Evolutionary conservation across 2,113 vertebrate genomes (phyloP).

Genomic region (Glaucidium brasilianum): DNA sequence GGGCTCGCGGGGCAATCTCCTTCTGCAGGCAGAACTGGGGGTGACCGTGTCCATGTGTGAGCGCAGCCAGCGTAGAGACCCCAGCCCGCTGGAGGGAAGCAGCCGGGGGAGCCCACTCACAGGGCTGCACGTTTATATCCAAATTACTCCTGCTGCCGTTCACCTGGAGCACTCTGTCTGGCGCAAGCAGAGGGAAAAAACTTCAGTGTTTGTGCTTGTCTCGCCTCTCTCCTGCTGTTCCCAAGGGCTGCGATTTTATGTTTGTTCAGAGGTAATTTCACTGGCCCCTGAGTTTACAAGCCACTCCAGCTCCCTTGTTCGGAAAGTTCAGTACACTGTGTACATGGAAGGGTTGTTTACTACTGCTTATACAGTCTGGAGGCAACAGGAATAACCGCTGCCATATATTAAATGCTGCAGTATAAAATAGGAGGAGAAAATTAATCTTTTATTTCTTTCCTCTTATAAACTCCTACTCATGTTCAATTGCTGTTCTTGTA

Average conservation of each 20-base stretch:
- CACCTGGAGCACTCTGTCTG: accelerated
- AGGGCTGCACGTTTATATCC: not conserved
- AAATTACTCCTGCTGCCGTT: not conserved
- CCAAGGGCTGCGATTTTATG: constrained; percentile 18
- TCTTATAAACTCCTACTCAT: constrained; percentile 20
- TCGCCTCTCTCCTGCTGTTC: not conserved
- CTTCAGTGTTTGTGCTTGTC: not conserved
- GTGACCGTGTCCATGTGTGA: accelerated
- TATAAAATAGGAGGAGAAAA: not conserved
- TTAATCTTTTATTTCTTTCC: constrained; percentile 18
- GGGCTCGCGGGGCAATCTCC: accelerated
- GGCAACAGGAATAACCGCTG: not conserved
- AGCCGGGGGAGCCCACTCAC: not conserved
- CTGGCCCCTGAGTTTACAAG: not conserved
- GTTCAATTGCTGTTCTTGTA: not conserved
- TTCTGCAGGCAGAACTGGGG: not conserved
- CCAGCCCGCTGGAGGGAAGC: not conserved
- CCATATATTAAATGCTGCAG: not conserved
- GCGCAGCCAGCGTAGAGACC: accelerated
- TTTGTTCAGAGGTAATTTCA: constrained; percentile 36
- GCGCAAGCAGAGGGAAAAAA: not conserved
- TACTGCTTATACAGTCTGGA: not conserved
- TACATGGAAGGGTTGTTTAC: not conserved
- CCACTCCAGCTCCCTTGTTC: not conserved
- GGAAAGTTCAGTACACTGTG: not conserved